phyloP scores from a whole-genome alignment of 64 coral and sea anemone genomes.

The Pocillopora verrucosa region DNA sequence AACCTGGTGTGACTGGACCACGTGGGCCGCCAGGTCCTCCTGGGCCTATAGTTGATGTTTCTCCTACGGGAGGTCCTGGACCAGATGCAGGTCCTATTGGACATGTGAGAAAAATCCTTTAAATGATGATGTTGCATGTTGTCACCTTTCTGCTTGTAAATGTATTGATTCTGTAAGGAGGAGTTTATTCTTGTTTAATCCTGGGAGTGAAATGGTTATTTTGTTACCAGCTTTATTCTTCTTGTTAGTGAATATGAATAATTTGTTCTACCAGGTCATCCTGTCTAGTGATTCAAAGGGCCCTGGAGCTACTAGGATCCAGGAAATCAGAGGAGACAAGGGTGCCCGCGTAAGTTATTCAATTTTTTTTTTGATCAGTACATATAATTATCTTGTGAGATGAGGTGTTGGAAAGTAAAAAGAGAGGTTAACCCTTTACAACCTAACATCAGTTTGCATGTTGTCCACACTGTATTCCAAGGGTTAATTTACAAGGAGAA shows the following conservation, averaged over 20 bases:
- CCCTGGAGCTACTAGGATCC: constrained; percentile 4
- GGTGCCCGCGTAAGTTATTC: constrained; percentile 44
- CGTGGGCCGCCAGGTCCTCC: constrained; percentile 2
- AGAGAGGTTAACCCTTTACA: no score
- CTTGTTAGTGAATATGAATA: neutral
- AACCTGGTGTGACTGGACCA: neutral
- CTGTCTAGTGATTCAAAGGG: constrained; percentile 55
- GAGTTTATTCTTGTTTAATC: no score
- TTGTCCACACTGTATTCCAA: no score
- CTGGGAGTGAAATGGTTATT: neutral
- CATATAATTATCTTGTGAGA: neutral
- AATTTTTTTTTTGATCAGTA: neutral
- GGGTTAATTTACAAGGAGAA: no score
- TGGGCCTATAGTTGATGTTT: neutral
- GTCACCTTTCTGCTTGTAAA: no score
- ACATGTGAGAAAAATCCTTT: neutral
- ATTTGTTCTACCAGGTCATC: constrained; percentile 5
- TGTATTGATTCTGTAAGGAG: no score
- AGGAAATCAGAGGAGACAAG: constrained; percentile 35
- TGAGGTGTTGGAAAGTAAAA: no score
- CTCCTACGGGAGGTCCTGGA: constrained; percentile 15
- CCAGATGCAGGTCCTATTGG: neutral
- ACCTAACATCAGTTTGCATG: no score
- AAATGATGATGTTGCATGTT: no score
- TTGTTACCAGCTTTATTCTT: neutral